Base-by-base conservation (phyloP, 37 sponge, comb jelly and placozoan genomes). In the Crambe crambe region DNA sequence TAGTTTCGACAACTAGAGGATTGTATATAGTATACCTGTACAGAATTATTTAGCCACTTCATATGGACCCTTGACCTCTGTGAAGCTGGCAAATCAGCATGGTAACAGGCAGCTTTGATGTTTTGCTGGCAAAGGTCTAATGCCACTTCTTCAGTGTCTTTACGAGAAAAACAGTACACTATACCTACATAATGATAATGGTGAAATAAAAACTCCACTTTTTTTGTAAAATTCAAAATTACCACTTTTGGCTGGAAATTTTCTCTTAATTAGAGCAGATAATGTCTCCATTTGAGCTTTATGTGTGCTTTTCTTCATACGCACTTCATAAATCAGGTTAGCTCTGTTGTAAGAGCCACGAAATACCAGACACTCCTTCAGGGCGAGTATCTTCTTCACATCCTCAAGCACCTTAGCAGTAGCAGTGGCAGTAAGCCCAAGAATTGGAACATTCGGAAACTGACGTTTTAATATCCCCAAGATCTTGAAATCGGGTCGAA, bases 341-440 rank as follows among this genome's bases (percentile, higher is more conserved):
- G 85, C 35, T 41, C 96, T 61, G 84, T 98, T 95, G 86, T 90
- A 98, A 21, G 84, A 82, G 0, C 92, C 86, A 68, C 83, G 86
- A 42, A 95, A 87, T n/a, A 91, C 54, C 63, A 88, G 70, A 84
- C 80, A 91, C 66, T 39, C 68, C 68, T 58, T 78, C 65, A 88
- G 42, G 20, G 56, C 63, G 38, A 89, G 78, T 56, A 91, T 91
- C 38, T 83, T 63, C 79, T 82, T 81, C 37, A 82, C 70, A 72
- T 95, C 99, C 12, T 54, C 74, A 18, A 93, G 75, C 10, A 95
- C 94, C 72, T 83, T 76, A 23, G 73, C 54, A 2, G 96, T 95
- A 21, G 99, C 99, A 15, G 99, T 98, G 37, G 99, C 99, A 4
- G 99, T 98, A 37, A 98, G 87, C 34, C 96, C 99, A 5, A 98